phyloP scores from a whole-genome alignment of 2,113 vertebrate species.

The rabbit (Oryctolagus cuniculus) region mOryCun1.1 NC_091433.1:30490001-30490500 shows the following conservation, averaged over 20 bases:
- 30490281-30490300: not conserved
- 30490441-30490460: slow-evolving; percentile 30
- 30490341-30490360: slow-evolving; percentile 27
- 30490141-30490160: not conserved
- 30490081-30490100: not conserved
- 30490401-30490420: not conserved
- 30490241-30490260: not conserved
- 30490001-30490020: not conserved
- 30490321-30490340: not conserved
- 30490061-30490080: not conserved
- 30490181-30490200: not conserved
- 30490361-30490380: not conserved
- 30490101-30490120: not conserved
- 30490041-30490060: not conserved
- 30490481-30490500: not conserved
- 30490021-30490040: not conserved
- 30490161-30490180: not conserved
- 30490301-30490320: not conserved
- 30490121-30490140: not conserved
- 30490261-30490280: not conserved
- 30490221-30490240: not conserved
- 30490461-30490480: slow-evolving; percentile 38
- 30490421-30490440: not conserved
- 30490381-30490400: not conserved
- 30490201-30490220: not conserved